Base-by-base conservation (phyloP, 2,888 invertebrate genomes). In the Noctua janthe region DNA sequence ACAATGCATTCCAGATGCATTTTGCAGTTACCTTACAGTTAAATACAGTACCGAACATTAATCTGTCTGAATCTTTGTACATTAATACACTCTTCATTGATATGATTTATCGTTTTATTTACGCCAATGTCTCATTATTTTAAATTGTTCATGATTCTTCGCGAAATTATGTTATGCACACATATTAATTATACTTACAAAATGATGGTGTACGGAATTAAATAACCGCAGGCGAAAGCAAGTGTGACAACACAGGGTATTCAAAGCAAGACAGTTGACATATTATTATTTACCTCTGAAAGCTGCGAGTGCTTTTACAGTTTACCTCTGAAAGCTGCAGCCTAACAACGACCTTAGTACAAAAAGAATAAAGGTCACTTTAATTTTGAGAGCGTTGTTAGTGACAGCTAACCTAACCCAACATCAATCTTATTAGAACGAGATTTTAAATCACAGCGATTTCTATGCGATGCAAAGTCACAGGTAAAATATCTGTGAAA, bases 21-120 rank as follows among this genome's bases (percentile, higher is more conserved):
- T 75, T 43, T 35, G 13, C 35, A 39, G 77, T 69, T 47, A 81
- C 23, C 59, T 76, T 81, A 76, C 69, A 35, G 56, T 81, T 83
- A 47, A 59, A 82, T n/a, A 83, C 59, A 54, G 78, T 23, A 20
- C n/a, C 2, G 8, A 59, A n/a, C 17, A n/a, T 20, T n/a, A 17
- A 43, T 81, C n/a, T 56, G 59, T 51, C n/a, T 47, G 54, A 49
- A 51, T 47, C 47, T 51, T 7, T 49, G 15, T n/a, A 15, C n/a
- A 39, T 47, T 47, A 10, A 47, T 2, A 47, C 11, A 47, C 15
- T 39, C 35, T 64, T 47, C 35, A 49, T 49, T 11, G n/a, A 49
- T 8, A 78, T 29, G 20, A 29, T 39, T 70, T 54, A 39, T 51
- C 56, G 59, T 69, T 59, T 62, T 39, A 59, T 54, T 83, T 39